Conservation (phyloP, 2,888 invertebrate species). For the Oeneis ivallda region DNA sequence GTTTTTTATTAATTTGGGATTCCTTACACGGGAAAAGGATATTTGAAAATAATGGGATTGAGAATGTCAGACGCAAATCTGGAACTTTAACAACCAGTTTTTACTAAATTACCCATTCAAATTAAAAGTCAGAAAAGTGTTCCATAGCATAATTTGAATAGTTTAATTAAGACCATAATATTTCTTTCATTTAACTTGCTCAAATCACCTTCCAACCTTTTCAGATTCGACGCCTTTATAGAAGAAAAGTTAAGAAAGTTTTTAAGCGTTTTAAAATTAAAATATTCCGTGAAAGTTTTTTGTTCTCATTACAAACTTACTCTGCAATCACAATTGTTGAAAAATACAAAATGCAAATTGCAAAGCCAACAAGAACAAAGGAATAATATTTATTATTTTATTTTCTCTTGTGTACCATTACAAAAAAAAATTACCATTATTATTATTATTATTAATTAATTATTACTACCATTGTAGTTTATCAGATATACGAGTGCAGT, state of each 20-base stretch:
- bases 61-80: too few species aligned
- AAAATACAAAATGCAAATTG: slow-evolving; percentile 9
- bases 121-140: not conserved
- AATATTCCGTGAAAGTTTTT: slow-evolving; percentile 4
- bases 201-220: slow-evolving; percentile 12
- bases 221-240: not conserved
- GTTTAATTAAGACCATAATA: not conserved
- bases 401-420: not conserved
- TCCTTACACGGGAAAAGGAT: too few species aligned
- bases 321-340: slow-evolving; percentile 1
- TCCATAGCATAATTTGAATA: not conserved
- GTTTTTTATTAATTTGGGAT: too few species aligned
- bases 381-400: not conserved
- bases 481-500: too few species aligned
- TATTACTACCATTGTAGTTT: too few species aligned
- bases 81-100: too few species aligned
- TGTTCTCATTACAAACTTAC: slow-evolving; percentile 9
- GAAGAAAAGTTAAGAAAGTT: slow-evolving; percentile 6
- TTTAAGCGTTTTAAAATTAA: slow-evolving; percentile 11
- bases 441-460: too few species aligned
- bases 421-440: too few species aligned
- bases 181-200: slow-evolving; percentile 5
- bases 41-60: too few species aligned
- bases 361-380: not conserved
- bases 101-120: too few species aligned